phyloP scores from a whole-genome alignment of 2,797 vertebrate species.

The Zalophus californianus region DNA sequence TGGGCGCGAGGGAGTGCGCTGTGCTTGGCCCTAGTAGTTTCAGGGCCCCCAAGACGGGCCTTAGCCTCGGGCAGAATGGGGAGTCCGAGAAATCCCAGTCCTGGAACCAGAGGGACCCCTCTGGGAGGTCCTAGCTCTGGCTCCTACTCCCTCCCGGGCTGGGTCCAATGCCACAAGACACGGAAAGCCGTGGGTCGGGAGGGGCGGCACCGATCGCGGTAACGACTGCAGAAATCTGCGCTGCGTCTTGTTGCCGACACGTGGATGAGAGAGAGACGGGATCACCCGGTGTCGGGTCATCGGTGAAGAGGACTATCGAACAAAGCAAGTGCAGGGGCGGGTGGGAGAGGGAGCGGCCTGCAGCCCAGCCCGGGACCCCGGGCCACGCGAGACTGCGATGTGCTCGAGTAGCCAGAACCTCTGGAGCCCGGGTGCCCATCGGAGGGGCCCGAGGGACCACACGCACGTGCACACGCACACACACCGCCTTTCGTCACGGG shows the following conservation, averaged over 20 bases:
- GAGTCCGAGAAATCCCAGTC: neutral
- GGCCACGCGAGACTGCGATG: accelerated
- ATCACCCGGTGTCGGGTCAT: neutral
- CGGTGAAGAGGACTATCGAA: neutral
- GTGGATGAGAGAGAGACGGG: neutral
- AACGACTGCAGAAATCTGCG: neutral
- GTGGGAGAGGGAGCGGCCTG: neutral
- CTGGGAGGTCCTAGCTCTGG: neutral
- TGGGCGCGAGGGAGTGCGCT: neutral
- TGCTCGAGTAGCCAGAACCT: neutral
- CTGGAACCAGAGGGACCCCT: neutral
- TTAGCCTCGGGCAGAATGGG: neutral
- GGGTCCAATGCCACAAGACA: neutral
- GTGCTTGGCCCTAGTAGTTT: no score
- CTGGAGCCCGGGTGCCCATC: neutral
- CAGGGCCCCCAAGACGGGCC: neutral
- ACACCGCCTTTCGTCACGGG: neutral
- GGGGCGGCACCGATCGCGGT: neutral
- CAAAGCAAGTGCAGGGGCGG: neutral
- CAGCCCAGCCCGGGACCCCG: neutral
- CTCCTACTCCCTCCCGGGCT: neutral
- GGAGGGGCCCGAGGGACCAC: accelerated
- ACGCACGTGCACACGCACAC: accelerated
- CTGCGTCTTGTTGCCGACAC: neutral
- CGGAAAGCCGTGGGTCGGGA: accelerated